Conservation (phyloP, 2,797 vertebrate species). For the Catostomus latipinnis region DNA sequence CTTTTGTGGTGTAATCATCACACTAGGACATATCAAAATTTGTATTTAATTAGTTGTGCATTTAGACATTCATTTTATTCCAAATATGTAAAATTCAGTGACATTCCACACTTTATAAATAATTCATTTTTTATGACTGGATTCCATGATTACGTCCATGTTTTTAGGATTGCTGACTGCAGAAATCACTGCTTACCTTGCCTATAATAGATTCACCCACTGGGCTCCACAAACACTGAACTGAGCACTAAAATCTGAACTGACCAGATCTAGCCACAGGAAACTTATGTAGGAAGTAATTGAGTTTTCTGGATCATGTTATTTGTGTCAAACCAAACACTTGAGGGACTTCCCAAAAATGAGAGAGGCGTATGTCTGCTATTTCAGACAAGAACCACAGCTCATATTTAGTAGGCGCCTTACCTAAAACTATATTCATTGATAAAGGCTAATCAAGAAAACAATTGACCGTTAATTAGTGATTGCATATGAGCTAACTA, state of each 20-base stretch:
- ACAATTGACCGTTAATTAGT: neutral
- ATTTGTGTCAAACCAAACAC: conserved; percentile 24
- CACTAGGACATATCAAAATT: no score
- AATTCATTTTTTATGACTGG: no score
- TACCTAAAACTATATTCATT: neutral
- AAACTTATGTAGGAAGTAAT: conserved; percentile 35
- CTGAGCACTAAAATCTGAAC: conserved; percentile 14
- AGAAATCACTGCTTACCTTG: conserved; percentile 22
- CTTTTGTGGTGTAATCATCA: no score
- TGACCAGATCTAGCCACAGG: conserved; percentile 26
- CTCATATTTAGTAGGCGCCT: neutral
- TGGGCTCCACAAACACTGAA: conserved; percentile 33
- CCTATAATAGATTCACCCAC: neutral
- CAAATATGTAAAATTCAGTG: no score
- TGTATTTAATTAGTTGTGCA: no score
- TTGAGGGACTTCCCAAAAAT: conserved; percentile 27
- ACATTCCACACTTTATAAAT: no score
- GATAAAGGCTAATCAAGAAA: neutral
- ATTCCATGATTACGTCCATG: no score
- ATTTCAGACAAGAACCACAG: conserved; percentile 30
- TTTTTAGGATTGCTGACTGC: neutral
- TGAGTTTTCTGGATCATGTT: conserved; percentile 34
- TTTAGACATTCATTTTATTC: no score
- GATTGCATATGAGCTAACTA: conserved; percentile 1
- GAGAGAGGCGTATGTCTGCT: conserved; percentile 13